Evolutionary conservation across 2,797 vertebrate species (phyloP), one percentile per base, ranked within the genome.

Genomic region (Coregonus sp.): DNA sequence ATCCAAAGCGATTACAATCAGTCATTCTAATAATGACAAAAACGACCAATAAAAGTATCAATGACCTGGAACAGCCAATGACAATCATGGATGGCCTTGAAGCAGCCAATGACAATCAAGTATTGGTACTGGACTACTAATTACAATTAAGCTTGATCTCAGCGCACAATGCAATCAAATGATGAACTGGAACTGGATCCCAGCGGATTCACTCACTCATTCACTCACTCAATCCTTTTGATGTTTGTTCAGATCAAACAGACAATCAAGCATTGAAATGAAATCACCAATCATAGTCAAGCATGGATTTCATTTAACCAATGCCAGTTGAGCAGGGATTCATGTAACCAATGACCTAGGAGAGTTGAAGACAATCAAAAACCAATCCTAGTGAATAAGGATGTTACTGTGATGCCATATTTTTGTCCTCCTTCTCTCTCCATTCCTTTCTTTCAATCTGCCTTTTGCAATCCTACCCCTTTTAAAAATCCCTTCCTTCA

Each of bases 381-480:
- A 69, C 68, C 65, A 75, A 70, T 69, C 56, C 51, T 54, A 35
- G 15, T 75, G 51, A 75, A 33, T n/a, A 56, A 68, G 63, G 61
- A 54, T 20, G 65, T 78, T 81, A 73, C 63, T 72, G 78, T 75
- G 78, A 75, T 80, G 73, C 52, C 50, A 70, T 73, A 52, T 72
- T 71, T 56, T 79, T 81, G 7, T 63, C 73, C 52, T 63, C 71
- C 29, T 73, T 52, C 51, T 79, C 29, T 74, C 67, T 75, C 67
- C 35, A 25, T n/a, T 2, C 33, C 33, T 14, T 69, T 16, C 20
- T 35, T 65, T 51, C 61, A 29, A 29, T 33, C 20, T n/a, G 18
- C n/a, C 52, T 63, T 29, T 25, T 61, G 16, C 37, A 40, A n/a
- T 72, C 37, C 51, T 59, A 20, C n/a, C 70, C 65, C 37, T 69